Percentiles rank a stretch among this genome's conserved stretches.
Evolutionary conservation across 2,797 vertebrate genomes (phyloP).

Genomic region (Chrysolophus pictus): DNA sequence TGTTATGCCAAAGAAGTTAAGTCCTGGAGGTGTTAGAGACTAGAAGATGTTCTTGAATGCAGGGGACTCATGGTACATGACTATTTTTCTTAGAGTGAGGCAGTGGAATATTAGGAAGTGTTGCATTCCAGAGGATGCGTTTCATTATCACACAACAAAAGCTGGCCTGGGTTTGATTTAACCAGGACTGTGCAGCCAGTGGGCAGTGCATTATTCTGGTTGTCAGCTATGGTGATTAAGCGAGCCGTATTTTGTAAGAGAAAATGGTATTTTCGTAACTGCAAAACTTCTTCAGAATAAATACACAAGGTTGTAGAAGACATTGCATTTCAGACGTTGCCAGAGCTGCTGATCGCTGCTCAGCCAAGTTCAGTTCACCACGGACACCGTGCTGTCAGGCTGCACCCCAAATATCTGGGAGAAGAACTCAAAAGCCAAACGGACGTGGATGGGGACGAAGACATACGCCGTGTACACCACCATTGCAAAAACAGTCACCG

Average conservation of each 20-base stretch:
- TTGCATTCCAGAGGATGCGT: background rate
- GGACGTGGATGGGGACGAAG: conserved; percentile 93
- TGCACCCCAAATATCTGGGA: conserved; percentile 87
- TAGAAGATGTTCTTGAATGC: background rate
- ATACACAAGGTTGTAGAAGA: background rate
- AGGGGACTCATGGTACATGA: background rate
- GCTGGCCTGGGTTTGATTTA: background rate
- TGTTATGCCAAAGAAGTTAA: background rate
- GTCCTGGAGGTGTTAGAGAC: background rate
- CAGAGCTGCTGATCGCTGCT: background rate
- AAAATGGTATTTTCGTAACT: background rate
- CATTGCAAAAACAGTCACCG: conserved; percentile 91
- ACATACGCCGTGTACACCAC: conserved; percentile 95
- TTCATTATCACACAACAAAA: background rate
- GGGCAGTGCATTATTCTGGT: background rate
- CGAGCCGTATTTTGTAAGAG: background rate
- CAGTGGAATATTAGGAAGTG: background rate
- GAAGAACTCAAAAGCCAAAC: conserved; percentile 93
- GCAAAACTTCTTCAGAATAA: background rate
- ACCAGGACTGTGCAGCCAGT: background rate
- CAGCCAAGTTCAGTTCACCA: conserved; percentile 79
- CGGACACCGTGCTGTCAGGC: conserved; percentile 79
- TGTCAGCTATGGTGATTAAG: background rate
- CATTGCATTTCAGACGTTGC: background rate
- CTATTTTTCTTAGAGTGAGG: background rate